Evolutionary conservation across 2,113 vertebrate species (phyloP).

Genomic region (Ictalurus furcatus): DNA sequence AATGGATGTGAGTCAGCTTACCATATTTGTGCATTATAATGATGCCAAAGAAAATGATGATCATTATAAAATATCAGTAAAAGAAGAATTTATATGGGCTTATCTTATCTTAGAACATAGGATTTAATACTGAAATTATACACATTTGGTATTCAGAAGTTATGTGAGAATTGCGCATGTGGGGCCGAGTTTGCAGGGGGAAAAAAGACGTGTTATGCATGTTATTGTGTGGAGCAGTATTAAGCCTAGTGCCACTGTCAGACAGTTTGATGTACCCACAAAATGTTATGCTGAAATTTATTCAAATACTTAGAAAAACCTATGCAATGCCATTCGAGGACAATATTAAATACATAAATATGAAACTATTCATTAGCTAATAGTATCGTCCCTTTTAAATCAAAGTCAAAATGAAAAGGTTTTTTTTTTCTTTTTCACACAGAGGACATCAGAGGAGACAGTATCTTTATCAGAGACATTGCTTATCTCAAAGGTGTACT

Average conservation of each 20-base stretch:
- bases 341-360: too few species aligned
- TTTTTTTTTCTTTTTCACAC: not conserved
- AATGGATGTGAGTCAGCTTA: not conserved
- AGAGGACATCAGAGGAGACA: not conserved
- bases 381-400: not conserved
- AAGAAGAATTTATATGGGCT: not conserved
- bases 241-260: too few species aligned
- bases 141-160: not conserved
- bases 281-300: too few species aligned
- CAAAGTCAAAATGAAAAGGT: not conserved
- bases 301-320: too few species aligned
- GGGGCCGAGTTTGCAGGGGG: too few species aligned
- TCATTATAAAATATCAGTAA: not conserved
- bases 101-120: not conserved
- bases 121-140: not conserved
- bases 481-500: not conserved
- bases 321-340: too few species aligned
- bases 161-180: not conserved
- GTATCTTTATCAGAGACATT: not conserved
- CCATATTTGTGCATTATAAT: not conserved
- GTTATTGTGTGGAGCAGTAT: not conserved
- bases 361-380: too few species aligned
- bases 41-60: not conserved
- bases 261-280: not conserved
- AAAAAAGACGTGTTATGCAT: not conserved